Evolutionary conservation across 1,140 invertebrate genomes (phyloP).

Genomic region (Drosophila parvula): DNA sequence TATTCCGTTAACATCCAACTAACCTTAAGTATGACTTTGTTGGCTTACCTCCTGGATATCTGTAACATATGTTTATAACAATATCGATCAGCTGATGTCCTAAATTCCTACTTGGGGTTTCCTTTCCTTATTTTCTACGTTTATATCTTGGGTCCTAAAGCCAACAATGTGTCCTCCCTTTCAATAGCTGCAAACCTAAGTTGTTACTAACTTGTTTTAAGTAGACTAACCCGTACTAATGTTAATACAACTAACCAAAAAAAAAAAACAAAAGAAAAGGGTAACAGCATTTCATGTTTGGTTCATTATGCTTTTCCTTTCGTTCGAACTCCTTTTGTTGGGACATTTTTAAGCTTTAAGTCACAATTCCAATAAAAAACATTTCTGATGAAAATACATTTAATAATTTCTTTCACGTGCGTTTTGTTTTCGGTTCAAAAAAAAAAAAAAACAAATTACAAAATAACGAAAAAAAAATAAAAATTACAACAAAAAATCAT

Average conservation of each 20-base stretch:
- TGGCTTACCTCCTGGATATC: slow-evolving; percentile 36
- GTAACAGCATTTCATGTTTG: slow-evolving; percentile 39
- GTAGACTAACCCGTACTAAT: slow-evolving; percentile 60
- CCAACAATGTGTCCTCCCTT: slow-evolving; percentile 27
- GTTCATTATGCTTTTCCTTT: slow-evolving; percentile 26
- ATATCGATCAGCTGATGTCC: neutral
- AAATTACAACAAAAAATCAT: slow-evolving; percentile 47
- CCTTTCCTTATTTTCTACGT: neutral
- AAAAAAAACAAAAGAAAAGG: slow-evolving; percentile 25
- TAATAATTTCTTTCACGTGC: slow-evolving; percentile 69
- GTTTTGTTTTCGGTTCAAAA: slow-evolving; percentile 70
- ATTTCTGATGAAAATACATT: slow-evolving; percentile 54
- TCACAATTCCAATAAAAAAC: slow-evolving; percentile 30
- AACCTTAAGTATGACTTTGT: slow-evolving; percentile 54
- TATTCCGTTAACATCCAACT: slow-evolving; percentile 33
- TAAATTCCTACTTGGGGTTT: neutral
- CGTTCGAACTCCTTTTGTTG: slow-evolving; percentile 16
- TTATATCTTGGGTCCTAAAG: slow-evolving; percentile 6
- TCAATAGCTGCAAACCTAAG: slow-evolving; percentile 34
- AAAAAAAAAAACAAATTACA: slow-evolving; percentile 27
- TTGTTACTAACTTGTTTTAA: slow-evolving; percentile 23
- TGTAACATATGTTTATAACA: slow-evolving; percentile 38
- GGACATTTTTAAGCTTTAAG: slow-evolving; percentile 40
- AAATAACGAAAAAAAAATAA: slow-evolving; percentile 32
- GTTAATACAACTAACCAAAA: slow-evolving; percentile 43